Conservation (phyloP, 1,140 invertebrate genomes). For the Halesus radiatus region DNA sequence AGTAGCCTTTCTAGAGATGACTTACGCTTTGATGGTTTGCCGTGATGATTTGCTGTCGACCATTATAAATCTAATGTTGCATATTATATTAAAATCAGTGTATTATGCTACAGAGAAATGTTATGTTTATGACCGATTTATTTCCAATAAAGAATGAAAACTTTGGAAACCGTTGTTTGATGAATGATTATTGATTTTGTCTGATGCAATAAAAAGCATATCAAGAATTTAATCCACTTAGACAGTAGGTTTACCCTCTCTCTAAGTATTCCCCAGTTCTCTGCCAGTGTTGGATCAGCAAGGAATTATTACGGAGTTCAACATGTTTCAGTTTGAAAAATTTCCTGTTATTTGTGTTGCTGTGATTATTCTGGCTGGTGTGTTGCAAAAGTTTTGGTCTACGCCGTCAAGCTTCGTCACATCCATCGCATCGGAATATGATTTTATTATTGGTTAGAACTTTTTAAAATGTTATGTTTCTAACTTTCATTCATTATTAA, state of each 20-base stretch:
- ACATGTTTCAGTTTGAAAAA: conserved; percentile 31
- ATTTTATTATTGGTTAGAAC: conserved; percentile 67
- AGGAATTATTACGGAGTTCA: background rate
- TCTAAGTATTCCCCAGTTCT: conserved; percentile 1
- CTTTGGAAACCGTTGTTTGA: no score
- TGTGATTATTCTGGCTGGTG: background rate
- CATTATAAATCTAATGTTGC: no score
- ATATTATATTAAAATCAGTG: no score
- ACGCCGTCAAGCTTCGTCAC: conserved; percentile 59
- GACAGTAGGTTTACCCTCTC: background rate
- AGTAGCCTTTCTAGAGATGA: no score
- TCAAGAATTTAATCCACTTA: conserved; percentile 40
- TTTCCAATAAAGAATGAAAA: no score
- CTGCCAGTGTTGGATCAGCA: conserved; percentile 1
- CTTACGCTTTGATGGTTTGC: no score
- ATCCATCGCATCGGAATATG: conserved; percentile 63
- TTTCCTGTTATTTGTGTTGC: conserved; percentile 12
- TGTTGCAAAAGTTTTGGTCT: conserved; percentile 32
- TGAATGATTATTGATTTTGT: conserved; percentile 35
- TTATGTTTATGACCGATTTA: no score
- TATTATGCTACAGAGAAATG: no score
- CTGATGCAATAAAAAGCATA: conserved; percentile 38
- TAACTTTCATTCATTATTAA: no score
- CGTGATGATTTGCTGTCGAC: no score
- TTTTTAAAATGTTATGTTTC: no score